Conservation (phyloP, 2,113 vertebrate genomes). For the Sciurus niger region DNA sequence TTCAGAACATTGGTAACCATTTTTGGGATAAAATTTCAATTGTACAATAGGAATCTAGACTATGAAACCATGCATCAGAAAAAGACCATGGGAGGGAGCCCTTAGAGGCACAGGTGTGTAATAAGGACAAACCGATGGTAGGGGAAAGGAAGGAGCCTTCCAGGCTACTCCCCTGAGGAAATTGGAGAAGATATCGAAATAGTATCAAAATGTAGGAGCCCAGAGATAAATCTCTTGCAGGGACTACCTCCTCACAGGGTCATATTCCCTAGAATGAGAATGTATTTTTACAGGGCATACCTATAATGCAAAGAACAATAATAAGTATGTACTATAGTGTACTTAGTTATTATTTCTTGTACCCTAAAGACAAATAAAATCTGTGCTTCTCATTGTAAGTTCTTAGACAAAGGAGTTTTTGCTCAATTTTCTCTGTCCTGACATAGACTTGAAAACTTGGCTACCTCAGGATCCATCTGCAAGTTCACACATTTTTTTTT, state of each 20-base stretch:
- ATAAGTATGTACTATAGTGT: background rate
- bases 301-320: background rate
- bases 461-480: background rate
- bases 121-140: background rate
- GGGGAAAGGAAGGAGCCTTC: background rate
- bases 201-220: background rate
- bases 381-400: background rate
- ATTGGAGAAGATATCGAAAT: no score
- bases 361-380: background rate
- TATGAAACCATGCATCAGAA: background rate
- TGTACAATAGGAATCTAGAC: background rate
- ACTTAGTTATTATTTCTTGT: background rate
- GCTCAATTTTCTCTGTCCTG: background rate
- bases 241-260: background rate
- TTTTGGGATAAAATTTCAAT: background rate
- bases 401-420: background rate
- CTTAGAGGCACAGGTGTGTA: background rate
- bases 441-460: constrained; percentile 6
- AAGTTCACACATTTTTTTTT: constrained; percentile 8
- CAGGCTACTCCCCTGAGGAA: background rate
- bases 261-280: background rate
- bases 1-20: background rate
- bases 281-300: background rate
- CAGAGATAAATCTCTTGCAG: background rate
- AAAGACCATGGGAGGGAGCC: background rate